Evolutionary conservation across 2,888 invertebrate genomes (phyloP).

Genomic region (Acrocyrtus sp.): DNA sequence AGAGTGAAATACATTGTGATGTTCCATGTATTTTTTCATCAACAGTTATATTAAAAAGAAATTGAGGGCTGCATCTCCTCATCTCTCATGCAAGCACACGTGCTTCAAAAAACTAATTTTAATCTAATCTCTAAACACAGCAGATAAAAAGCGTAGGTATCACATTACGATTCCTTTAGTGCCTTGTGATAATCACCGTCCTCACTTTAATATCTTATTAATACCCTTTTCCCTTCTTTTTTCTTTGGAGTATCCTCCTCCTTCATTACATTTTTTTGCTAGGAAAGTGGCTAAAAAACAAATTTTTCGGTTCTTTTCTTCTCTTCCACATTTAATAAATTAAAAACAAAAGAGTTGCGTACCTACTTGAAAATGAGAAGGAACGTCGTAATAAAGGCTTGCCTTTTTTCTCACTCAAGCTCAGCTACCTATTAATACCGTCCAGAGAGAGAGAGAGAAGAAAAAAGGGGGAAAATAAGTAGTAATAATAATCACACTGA

Average conservation of each 20-base stretch:
- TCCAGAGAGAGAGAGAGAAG: conserved; percentile 23
- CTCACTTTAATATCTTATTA: conserved; percentile 17
- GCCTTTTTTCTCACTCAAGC: conserved; percentile 10
- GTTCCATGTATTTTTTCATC: too few relatives aligned
- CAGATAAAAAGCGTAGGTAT: conserved; percentile 26
- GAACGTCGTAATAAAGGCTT: not conserved
- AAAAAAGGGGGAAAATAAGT: conserved; percentile 22
- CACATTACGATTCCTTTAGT: conserved; percentile 27
- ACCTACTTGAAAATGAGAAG: not conserved
- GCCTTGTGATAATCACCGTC: not conserved
- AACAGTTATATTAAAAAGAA: too few relatives aligned
- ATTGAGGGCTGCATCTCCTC: too few relatives aligned
- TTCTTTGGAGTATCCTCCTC: not conserved
- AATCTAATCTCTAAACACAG: conserved; percentile 36
- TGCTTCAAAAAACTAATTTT: not conserved
- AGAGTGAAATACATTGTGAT: too few relatives aligned
- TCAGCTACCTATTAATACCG: conserved; percentile 45
- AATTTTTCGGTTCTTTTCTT: conserved; percentile 20
- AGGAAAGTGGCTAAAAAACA: conserved; percentile 10
- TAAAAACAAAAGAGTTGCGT: conserved; percentile 43
- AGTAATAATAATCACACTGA: conserved; percentile 37
- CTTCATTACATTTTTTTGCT: conserved; percentile 26
- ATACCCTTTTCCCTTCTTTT: conserved; percentile 10
- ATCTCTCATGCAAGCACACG: not conserved
- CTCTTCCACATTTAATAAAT: conserved; percentile 45